Evolutionary conservation across 2,113 vertebrate species (phyloP).

Genomic region (Lycocorax pyrrhopterus): DNA sequence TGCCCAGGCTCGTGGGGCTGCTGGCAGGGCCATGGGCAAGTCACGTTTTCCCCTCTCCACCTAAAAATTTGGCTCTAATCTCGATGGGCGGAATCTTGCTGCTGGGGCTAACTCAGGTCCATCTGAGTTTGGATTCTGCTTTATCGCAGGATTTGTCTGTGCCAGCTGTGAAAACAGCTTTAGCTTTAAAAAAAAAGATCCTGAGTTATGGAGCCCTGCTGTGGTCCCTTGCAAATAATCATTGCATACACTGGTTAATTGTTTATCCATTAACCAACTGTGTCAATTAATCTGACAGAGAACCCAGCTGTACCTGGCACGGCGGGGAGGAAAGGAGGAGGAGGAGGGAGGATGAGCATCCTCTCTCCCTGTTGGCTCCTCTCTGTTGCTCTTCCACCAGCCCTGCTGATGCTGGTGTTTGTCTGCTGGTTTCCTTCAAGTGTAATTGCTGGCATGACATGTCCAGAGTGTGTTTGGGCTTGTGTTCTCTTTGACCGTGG

Average conservation of each 20-base stretch:
- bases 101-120: neutral
- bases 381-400: neutral
- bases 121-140: neutral
- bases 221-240: neutral
- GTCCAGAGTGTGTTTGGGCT: neutral
- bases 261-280: constrained; percentile 50
- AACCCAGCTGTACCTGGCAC: constrained; percentile 36
- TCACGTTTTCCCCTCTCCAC: neutral
- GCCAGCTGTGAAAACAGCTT: neutral
- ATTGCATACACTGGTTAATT: constrained; percentile 14
- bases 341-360: neutral
- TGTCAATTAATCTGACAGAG: neutral
- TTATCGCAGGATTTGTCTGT: neutral
- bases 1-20: accelerated
- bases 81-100: accelerated
- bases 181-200: neutral
- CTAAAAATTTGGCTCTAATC: neutral
- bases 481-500: neutral
- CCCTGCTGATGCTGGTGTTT: neutral
- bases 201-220: neutral
- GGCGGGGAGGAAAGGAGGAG: neutral
- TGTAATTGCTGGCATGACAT: neutral
- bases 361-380: neutral
- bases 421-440: neutral
- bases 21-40: accelerated